These are phyloP conservation scores for Hypomecis punctinalis DNA, from an alignment of 2,888 invertebrate genomes.

Conservation along the genomic window DNA sequence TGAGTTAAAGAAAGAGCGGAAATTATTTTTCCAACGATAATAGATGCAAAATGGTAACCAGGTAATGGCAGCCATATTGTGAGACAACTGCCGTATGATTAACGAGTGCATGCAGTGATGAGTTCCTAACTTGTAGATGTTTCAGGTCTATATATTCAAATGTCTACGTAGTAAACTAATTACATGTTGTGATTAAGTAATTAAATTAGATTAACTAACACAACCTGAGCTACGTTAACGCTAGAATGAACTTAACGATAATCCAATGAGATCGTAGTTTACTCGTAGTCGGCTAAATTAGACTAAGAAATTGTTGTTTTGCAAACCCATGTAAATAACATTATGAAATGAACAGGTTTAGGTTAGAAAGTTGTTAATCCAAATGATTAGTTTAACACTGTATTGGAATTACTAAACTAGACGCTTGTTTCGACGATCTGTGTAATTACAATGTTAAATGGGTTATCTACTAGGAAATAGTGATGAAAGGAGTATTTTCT, in stretches of 20 bases:
- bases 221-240: slow-evolving; percentile 3
- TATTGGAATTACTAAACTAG: slow-evolving; percentile 15
- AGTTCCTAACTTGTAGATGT: no score
- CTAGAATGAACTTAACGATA: slow-evolving; percentile 4
- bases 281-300: background rate
- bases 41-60: no score
- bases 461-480: background rate
- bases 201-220: slow-evolving; percentile 7
- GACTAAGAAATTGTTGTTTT: slow-evolving; percentile 10
- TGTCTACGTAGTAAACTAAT: no score
- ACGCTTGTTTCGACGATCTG: background rate
- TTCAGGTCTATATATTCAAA: no score
- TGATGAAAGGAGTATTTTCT: background rate
- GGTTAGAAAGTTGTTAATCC: slow-evolving; percentile 22
- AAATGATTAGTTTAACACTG: slow-evolving; percentile 13
- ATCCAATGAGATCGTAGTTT: slow-evolving; percentile 7
- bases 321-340: slow-evolving; percentile 14
- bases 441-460: background rate
- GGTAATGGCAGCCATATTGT: no score
- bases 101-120: no score
- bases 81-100: no score
- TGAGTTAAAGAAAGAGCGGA: no score
- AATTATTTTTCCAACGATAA: no score
- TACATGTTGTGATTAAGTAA: background rate
- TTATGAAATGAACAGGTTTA: slow-evolving; percentile 27